phyloP scores from a whole-genome alignment of 2,113 vertebrate species.

The Poecile atricapillus region DNA sequence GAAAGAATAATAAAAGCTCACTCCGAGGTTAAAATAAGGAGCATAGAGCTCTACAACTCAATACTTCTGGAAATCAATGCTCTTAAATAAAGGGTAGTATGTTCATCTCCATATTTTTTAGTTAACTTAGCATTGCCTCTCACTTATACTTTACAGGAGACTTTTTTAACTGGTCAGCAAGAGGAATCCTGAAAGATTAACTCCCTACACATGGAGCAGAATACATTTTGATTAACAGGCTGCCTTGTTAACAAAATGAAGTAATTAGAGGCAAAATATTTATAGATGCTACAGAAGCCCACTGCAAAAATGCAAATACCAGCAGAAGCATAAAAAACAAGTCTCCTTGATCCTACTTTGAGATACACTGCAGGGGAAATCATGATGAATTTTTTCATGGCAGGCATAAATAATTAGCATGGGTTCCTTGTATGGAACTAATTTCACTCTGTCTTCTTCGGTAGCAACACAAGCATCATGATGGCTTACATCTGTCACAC shows the following conservation, averaged over 20 bases:
- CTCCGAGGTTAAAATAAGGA: background rate
- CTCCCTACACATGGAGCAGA: background rate
- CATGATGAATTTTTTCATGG: background rate
- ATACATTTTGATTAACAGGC: background rate
- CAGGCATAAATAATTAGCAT: background rate
- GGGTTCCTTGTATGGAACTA: background rate
- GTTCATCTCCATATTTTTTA: background rate
- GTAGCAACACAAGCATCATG: rapidly evolving
- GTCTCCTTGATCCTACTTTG: background rate
- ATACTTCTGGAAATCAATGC: background rate
- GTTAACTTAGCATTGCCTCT: background rate
- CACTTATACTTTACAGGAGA: background rate
- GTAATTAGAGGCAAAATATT: background rate
- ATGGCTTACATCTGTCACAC: background rate
- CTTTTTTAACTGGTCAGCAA: conserved; percentile 23
- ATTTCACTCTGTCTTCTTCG: background rate
- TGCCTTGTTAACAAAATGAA: background rate
- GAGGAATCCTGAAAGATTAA: background rate
- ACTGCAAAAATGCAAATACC: background rate
- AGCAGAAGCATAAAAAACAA: background rate
- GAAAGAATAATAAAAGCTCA: background rate
- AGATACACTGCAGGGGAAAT: background rate
- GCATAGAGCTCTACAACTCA: background rate
- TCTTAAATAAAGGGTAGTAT: background rate
- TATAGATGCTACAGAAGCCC: background rate